Evolutionary conservation across 2,888 invertebrate genomes (phyloP).

Genomic region (Drosophila villosipedis): DNA sequence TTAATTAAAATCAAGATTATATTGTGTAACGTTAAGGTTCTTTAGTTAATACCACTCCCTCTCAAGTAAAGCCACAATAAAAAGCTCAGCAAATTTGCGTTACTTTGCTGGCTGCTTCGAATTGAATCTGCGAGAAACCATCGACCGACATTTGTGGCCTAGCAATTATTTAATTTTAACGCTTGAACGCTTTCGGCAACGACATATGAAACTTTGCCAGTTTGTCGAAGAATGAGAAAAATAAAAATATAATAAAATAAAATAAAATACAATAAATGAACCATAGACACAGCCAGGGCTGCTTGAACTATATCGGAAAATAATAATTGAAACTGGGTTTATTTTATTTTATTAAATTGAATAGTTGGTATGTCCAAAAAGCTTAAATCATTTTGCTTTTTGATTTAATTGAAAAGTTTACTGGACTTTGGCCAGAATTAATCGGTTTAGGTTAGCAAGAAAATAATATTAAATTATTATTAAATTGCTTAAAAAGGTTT

Average conservation of each 20-base stretch:
- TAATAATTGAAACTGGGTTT: background rate
- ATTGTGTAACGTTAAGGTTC: constrained; percentile 8
- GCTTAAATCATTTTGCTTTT: background rate
- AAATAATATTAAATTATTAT: background rate
- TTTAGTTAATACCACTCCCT: background rate
- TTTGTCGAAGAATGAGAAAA: constrained; percentile 37
- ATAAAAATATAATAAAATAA: background rate
- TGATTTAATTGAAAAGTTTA: too few species aligned
- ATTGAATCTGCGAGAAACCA: constrained; percentile 4
- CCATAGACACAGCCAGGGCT: constrained; percentile 32
- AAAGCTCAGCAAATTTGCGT: constrained; percentile 6
- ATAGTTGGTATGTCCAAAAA: background rate
- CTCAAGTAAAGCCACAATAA: background rate
- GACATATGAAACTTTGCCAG: constrained; percentile 63
- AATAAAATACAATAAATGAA: background rate
- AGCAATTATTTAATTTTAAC: constrained; percentile 71
- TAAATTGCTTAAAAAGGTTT: too few species aligned
- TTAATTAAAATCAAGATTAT: constrained; percentile 71
- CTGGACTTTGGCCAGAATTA: too few species aligned
- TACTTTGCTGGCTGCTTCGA: background rate
- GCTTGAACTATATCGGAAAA: background rate
- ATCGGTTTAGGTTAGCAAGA: background rate
- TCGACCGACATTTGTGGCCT: constrained; percentile 29
- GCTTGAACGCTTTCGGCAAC: constrained; percentile 59
- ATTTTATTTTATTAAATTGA: background rate